phyloP scores from a whole-genome alignment of 2,888 invertebrate genomes.

The Tipula unca region DNA sequence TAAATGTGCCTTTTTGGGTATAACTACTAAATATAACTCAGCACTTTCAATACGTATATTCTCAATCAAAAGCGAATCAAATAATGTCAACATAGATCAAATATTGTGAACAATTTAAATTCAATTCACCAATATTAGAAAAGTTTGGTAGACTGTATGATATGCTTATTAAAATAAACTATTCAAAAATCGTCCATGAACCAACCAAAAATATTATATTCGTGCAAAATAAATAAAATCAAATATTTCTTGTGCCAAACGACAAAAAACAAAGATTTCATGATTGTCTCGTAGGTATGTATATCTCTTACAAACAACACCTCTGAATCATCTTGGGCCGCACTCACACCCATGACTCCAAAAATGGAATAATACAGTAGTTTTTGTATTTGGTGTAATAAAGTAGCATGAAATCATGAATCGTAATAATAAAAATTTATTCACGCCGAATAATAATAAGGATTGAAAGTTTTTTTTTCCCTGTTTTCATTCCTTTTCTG shows the following conservation, averaged over 20 bases:
- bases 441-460: background rate
- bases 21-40: too few species aligned
- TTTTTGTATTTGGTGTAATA: background rate
- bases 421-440: conserved; percentile 8
- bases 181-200: too few species aligned
- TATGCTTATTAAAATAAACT: too few species aligned
- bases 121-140: too few species aligned
- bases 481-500: background rate
- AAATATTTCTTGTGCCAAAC: background rate
- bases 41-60: too few species aligned
- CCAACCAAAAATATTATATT: background rate
- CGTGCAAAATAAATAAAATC: background rate
- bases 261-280: background rate
- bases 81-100: too few species aligned
- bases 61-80: too few species aligned
- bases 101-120: too few species aligned
- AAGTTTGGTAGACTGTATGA: too few species aligned
- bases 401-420: background rate
- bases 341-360: background rate
- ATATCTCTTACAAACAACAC: background rate
- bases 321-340: background rate
- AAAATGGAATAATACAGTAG: background rate
- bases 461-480: background rate
- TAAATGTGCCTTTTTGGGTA: too few species aligned
- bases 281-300: background rate